These are phyloP conservation scores for Rutpela maculata DNA, from an alignment of 2,888 invertebrate species.

Conservation along the genomic window DNA sequence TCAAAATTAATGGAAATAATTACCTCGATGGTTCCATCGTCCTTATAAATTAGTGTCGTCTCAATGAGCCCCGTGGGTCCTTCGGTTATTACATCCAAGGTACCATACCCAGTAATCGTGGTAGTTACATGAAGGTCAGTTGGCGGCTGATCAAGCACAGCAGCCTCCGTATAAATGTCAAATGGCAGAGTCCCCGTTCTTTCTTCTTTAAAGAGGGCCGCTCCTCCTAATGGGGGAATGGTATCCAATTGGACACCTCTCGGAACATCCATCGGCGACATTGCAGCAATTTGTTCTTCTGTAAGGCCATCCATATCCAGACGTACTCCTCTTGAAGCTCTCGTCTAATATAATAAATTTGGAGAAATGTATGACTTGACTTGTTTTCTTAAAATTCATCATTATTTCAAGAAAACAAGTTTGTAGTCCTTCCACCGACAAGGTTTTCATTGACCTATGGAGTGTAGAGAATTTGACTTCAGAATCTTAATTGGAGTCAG, in stretches of 20 bases:
- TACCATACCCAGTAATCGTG: constrained; percentile 68
- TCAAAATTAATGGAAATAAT: neutral
- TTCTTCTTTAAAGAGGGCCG: constrained; percentile 41
- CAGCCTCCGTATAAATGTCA: constrained; percentile 59
- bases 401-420: too few species aligned
- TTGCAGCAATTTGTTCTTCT: neutral
- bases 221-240: neutral
- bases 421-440: too few species aligned
- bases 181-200: constrained; percentile 56
- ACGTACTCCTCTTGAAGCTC: neutral
- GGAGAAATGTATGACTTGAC: too few species aligned
- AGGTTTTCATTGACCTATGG: too few species aligned
- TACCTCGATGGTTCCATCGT: constrained; percentile 70
- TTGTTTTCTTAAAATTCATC: too few species aligned
- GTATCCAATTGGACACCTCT: neutral
- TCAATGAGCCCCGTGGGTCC: constrained; percentile 70
- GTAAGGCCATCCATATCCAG: neutral
- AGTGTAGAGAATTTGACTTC: too few species aligned
- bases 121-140: constrained; percentile 68
- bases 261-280: neutral
- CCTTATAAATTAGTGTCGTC: constrained; percentile 68
- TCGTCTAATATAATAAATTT: too few species aligned
- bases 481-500: too few species aligned
- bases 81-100: constrained; percentile 70
- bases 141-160: constrained; percentile 61